phyloP scores from a whole-genome alignment of 1,140 invertebrate genomes.

The Aphidius gifuensis region DNA sequence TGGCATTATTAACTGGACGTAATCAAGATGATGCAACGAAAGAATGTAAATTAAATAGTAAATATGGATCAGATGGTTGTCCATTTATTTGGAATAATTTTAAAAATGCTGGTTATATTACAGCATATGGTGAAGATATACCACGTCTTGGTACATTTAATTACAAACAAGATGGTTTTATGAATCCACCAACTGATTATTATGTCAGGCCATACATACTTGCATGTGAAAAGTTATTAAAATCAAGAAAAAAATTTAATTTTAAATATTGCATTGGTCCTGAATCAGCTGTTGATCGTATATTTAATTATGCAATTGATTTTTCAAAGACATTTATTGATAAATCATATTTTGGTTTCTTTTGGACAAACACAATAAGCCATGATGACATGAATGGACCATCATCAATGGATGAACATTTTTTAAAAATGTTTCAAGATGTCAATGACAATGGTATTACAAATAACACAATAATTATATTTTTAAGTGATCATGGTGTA shows the following conservation, averaged over 20 bases:
- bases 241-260: slow-evolving; percentile 58
- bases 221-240: slow-evolving; percentile 61
- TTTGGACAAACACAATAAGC: slow-evolving; percentile 75
- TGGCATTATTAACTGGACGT: slow-evolving; percentile 71
- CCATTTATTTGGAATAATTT: slow-evolving; percentile 79
- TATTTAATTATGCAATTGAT: slow-evolving; percentile 61
- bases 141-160: slow-evolving; percentile 76
- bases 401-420: slow-evolving; percentile 64
- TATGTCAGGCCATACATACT: slow-evolving; percentile 75
- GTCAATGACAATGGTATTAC: slow-evolving; percentile 60
- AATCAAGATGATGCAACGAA: slow-evolving; percentile 50
- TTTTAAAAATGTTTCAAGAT: slow-evolving; percentile 59
- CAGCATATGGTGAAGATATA: slow-evolving; percentile 77
- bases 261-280: slow-evolving; percentile 64
- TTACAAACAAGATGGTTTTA: slow-evolving; percentile 75
- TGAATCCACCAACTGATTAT: slow-evolving; percentile 75
- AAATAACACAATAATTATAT: slow-evolving; percentile 70
- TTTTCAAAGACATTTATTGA: slow-evolving; percentile 58
- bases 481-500: slow-evolving; percentile 92
- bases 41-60: slow-evolving; percentile 54
- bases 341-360: slow-evolving; percentile 69
- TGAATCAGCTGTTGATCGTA: slow-evolving; percentile 56
- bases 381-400: slow-evolving; percentile 77
- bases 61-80: slow-evolving; percentile 61
- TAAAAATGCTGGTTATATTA: slow-evolving; percentile 69